Evolutionary conservation across 2,888 invertebrate species (phyloP).

Genomic region (Tromatobia lineatoria): DNA sequence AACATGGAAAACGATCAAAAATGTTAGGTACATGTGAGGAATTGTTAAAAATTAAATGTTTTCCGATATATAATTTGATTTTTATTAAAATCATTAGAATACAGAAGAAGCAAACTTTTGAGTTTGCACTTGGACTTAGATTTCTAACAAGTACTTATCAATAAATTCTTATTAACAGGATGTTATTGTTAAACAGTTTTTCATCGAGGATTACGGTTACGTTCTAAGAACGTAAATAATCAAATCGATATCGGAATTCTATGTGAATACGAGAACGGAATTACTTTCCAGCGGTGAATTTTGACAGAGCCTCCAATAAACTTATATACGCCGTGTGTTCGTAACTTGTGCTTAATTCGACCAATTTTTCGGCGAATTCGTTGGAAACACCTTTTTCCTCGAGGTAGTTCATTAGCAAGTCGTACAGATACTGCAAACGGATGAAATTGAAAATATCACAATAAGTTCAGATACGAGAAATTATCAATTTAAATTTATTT

Average conservation of each 20-base stretch:
- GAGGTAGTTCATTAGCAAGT: constrained; percentile 96
- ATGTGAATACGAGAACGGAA: constrained; percentile 44
- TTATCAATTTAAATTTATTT: constrained; percentile 18
- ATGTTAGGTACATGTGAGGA: too few relatives aligned
- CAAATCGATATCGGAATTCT: constrained; percentile 39
- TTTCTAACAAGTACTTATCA: not conserved
- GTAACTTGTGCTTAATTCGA: constrained; percentile 95
- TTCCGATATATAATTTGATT: not conserved
- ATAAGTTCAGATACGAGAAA: not conserved
- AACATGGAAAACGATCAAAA: too few relatives aligned
- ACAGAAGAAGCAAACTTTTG: constrained; percentile 9
- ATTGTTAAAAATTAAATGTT: too few relatives aligned
- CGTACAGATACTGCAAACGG: constrained; percentile 94
- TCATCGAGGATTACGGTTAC: constrained; percentile 25
- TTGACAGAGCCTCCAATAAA: constrained; percentile 94
- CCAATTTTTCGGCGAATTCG: constrained; percentile 95
- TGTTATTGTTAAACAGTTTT: not conserved
- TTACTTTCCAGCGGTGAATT: constrained; percentile 91
- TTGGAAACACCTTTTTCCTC: constrained; percentile 98
- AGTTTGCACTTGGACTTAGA: constrained; percentile 4
- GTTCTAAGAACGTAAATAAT: constrained; percentile 46
- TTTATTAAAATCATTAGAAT: constrained; percentile 21
- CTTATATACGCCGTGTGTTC: constrained; percentile 97
- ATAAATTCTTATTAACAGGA: not conserved
- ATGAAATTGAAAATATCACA: not conserved